A percentile compares a stretch with the other conserved stretches of the same genome.
phyloP scores from a whole-genome alignment of 1,140 invertebrate species.

The Lepidostoma basale region DNA sequence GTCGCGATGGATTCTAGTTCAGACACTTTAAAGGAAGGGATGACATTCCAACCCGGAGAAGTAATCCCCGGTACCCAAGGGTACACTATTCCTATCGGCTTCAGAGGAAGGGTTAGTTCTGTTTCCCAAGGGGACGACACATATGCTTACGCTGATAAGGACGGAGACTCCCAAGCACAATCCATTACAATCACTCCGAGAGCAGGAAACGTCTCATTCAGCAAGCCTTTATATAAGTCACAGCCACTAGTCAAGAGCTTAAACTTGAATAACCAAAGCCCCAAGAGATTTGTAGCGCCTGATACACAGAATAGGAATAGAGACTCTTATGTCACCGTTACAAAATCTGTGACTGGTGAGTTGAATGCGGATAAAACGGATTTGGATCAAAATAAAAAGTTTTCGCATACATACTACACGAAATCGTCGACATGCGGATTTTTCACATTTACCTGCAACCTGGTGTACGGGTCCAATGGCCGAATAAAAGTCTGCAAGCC shows the following conservation, averaged over 20 bases:
- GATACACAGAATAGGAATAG: conserved; percentile 39
- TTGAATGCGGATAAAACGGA: conserved; percentile 63
- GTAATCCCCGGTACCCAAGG: conserved; percentile 66
- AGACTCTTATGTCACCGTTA: conserved; percentile 72
- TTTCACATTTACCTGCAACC: conserved; percentile 82
- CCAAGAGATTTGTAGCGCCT: conserved; percentile 53
- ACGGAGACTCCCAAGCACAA: conserved; percentile 68
- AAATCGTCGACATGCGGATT: conserved; percentile 85
- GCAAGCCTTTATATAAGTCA: conserved; percentile 48
- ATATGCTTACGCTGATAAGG: conserved; percentile 60
- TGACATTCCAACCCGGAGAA: conserved; percentile 67
- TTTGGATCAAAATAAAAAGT: conserved; percentile 66
- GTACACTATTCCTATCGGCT: conserved; percentile 70
- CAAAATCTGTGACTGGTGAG: conserved; percentile 77
- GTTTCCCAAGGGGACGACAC: conserved; percentile 65
- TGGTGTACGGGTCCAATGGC: conserved; percentile 76
- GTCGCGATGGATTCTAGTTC: conserved; percentile 59
- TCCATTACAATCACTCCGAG: conserved; percentile 66
- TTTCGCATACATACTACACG: conserved; percentile 79
- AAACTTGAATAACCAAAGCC: conserved; percentile 52
- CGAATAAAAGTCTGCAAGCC: conserved; percentile 81
- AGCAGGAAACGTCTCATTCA: conserved; percentile 60
- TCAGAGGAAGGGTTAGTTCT: conserved; percentile 68
- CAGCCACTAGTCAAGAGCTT: conserved; percentile 53
- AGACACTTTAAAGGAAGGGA: conserved; percentile 54